Percentiles rank a stretch among this genome's conserved stretches.
Evolutionary conservation across 2,888 invertebrate species (phyloP).

Genomic region (Calameuta filiformis): DNA sequence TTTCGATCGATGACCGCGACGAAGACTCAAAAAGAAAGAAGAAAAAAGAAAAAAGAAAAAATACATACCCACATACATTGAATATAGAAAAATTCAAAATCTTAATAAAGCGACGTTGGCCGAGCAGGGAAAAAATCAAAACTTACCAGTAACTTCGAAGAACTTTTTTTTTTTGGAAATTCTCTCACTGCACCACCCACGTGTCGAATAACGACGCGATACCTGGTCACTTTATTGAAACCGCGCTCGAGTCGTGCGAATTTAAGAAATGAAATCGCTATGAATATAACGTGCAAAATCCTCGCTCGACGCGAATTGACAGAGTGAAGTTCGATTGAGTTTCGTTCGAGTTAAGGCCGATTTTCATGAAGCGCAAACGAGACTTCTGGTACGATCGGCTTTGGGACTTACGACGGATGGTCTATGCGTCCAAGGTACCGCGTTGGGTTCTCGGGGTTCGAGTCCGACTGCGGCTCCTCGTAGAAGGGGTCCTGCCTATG

Average conservation of each 20-base stretch:
- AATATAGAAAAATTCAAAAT: neutral
- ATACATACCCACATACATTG: too few relatives aligned
- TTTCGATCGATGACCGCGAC: neutral
- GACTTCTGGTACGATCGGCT: neutral
- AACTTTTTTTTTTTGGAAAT: neutral
- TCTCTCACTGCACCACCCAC: neutral
- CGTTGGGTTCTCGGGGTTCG: conserved; percentile 57
- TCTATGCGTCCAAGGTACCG: conserved; percentile 22
- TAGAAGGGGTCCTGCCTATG: conserved; percentile 64
- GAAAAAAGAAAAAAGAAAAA: neutral
- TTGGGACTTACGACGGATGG: neutral
- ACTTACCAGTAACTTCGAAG: neutral
- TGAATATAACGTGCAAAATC: neutral
- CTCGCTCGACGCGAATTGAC: neutral
- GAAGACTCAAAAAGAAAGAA: neutral
- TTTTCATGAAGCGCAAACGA: neutral
- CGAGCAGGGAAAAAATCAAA: too few relatives aligned
- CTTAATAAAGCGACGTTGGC: too few relatives aligned
- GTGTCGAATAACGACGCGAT: neutral
- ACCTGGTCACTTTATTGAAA: neutral
- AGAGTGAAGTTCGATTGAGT: too few relatives aligned
- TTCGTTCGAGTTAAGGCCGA: too few relatives aligned
- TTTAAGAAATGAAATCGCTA: neutral
- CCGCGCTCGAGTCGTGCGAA: neutral
- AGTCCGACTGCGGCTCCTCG: conserved; percentile 63